Conservation (phyloP, 2,888 invertebrate genomes). For the Dicranocentrus wangi region DNA sequence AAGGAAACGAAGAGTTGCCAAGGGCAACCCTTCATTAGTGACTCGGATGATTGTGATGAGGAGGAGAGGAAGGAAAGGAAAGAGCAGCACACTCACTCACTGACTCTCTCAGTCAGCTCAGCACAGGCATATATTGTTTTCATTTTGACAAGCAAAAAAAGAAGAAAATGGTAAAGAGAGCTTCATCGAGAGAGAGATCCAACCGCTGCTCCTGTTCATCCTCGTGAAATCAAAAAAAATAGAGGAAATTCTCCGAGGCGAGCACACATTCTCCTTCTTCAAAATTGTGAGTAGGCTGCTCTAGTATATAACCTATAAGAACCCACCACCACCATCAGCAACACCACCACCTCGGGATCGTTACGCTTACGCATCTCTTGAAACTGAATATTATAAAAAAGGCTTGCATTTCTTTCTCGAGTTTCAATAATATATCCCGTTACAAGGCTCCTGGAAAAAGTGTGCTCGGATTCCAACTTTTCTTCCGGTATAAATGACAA, state of each 20-base stretch:
- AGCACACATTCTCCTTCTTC: no score
- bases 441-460: conserved; percentile 8
- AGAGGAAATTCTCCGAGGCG: no score
- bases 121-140: conserved; percentile 60
- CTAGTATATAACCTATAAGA: no score
- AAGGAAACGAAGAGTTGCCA: conserved; percentile 71
- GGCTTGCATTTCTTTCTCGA: conserved; percentile 30
- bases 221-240: no score
- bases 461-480: no score
- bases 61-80: conserved; percentile 57
- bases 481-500: no score
- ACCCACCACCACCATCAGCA: no score
- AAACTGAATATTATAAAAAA: conserved; percentile 28
- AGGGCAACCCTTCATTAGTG: conserved; percentile 73
- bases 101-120: conserved; percentile 45
- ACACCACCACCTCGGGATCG: neutral
- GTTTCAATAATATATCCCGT: conserved; percentile 34
- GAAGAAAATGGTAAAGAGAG: conserved; percentile 14
- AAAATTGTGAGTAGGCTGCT: no score
- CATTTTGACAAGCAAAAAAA: conserved; percentile 54
- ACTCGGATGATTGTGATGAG: conserved; percentile 38
- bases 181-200: neutral
- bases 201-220: neutral
- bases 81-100: conserved; percentile 54
- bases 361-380: conserved; percentile 9